phyloP scores from a whole-genome alignment of 1,140 invertebrate species.

The Drosophila insularis region DNA sequence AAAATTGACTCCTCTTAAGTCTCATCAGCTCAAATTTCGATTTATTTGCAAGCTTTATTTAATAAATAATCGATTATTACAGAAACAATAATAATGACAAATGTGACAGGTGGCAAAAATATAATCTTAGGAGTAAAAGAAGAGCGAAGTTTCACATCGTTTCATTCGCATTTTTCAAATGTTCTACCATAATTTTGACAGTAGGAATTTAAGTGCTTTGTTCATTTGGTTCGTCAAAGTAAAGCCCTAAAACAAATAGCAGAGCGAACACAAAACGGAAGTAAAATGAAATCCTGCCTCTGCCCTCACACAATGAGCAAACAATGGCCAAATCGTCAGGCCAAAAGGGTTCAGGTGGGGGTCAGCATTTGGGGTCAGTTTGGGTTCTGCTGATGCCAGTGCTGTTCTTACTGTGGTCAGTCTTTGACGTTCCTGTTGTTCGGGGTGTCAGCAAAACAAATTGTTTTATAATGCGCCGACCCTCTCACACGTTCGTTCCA shows the following conservation, averaged over 20 bases:
- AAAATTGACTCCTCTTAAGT: too few relatives aligned
- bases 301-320: slow-evolving; percentile 40
- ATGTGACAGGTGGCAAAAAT: slow-evolving; percentile 1
- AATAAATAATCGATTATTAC: too few relatives aligned
- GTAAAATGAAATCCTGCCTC: slow-evolving; percentile 56
- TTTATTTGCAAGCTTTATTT: too few relatives aligned
- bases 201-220: slow-evolving; percentile 3
- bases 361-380: slow-evolving; percentile 43
- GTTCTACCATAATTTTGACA: neutral
- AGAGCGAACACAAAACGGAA: slow-evolving; percentile 52
- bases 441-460: slow-evolving; percentile 58
- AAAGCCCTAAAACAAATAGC: slow-evolving; percentile 12
- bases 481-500: slow-evolving; percentile 6
- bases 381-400: neutral
- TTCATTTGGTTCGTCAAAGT: neutral
- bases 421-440: neutral
- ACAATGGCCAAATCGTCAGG: slow-evolving; percentile 38
- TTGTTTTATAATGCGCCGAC: slow-evolving; percentile 57
- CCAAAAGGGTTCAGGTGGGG: slow-evolving; percentile 56
- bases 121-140: neutral
- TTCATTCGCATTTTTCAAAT: slow-evolving; percentile 6
- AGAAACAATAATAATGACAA: neutral
- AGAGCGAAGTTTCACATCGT: neutral
- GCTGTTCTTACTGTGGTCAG: neutral
- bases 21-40: too few relatives aligned